A percentile compares a stretch with the other conserved stretches of the same genome.
phyloP scores from a whole-genome alignment of 2,113 vertebrate genomes.

The Phocoena phocoena region DNA sequence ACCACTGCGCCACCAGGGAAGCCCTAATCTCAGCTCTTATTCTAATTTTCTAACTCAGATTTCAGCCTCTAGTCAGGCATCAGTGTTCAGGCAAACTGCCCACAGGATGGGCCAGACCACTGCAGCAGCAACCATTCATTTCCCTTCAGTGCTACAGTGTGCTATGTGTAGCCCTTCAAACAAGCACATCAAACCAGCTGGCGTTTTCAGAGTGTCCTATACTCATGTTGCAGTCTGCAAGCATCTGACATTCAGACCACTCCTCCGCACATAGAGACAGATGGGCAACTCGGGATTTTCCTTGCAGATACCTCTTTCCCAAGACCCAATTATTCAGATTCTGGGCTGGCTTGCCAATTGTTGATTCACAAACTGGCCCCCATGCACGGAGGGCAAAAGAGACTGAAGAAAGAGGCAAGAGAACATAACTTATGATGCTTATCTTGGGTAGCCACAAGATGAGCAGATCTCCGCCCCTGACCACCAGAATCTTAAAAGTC shows the following conservation, averaged over 20 bases:
- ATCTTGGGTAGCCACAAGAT: background rate
- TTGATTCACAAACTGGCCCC: background rate
- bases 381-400: background rate
- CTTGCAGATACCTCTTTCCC: background rate
- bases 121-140: background rate
- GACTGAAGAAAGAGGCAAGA: background rate
- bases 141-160: background rate
- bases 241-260: background rate
- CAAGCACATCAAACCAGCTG: background rate
- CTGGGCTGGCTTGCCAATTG: background rate
- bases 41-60: background rate
- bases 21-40: background rate
- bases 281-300: background rate
- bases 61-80: background rate
- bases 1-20: too few relatives aligned
- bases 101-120: background rate
- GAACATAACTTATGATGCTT: background rate
- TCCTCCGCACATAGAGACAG: background rate
- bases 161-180: background rate
- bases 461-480: background rate
- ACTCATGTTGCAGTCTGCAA: background rate
- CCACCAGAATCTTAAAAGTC: background rate
- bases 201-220: fast-evolving
- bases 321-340: background rate
- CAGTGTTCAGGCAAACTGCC: background rate